These are phyloP conservation scores for Heliconius nattereri DNA, from an alignment of 1,140 invertebrate species.

Conservation along the genomic window DNA sequence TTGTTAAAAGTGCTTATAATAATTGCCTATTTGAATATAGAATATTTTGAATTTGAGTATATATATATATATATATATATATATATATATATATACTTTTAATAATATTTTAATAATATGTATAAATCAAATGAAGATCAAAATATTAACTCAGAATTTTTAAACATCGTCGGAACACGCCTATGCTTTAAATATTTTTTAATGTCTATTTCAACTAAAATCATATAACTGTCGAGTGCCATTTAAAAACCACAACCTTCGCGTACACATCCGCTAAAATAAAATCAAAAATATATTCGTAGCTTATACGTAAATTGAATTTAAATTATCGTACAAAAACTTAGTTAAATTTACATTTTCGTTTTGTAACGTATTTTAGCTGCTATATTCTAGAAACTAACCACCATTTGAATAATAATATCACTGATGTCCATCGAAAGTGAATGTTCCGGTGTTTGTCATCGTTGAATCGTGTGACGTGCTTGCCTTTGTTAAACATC, in stretches of 20 bases:
- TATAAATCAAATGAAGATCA: too few relatives aligned
- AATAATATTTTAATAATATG: too few relatives aligned
- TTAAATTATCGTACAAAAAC: neutral
- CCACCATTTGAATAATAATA: slow-evolving; percentile 41
- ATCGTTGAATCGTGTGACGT: slow-evolving; percentile 62
- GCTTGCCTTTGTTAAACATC: slow-evolving; percentile 51
- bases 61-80: too few relatives aligned
- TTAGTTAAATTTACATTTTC: neutral
- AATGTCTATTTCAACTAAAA: neutral
- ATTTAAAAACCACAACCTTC: slow-evolving; percentile 2
- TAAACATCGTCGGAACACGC: too few relatives aligned
- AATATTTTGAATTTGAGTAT: too few relatives aligned
- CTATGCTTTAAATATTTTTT: neutral
- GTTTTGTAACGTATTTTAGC: neutral
- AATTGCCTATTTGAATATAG: too few relatives aligned
- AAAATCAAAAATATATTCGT: neutral
- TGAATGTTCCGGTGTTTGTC: slow-evolving; percentile 75
- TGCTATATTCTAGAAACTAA: neutral
- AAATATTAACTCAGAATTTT: too few relatives aligned
- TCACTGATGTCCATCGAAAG: slow-evolving; percentile 67
- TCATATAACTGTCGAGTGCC: neutral
- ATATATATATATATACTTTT: too few relatives aligned
- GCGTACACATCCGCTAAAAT: neutral
- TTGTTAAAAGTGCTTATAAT: too few relatives aligned
- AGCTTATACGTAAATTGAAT: neutral